Evolutionary conservation across 2,888 invertebrate species (phyloP).

Genomic region (Pinctada fucata): DNA sequence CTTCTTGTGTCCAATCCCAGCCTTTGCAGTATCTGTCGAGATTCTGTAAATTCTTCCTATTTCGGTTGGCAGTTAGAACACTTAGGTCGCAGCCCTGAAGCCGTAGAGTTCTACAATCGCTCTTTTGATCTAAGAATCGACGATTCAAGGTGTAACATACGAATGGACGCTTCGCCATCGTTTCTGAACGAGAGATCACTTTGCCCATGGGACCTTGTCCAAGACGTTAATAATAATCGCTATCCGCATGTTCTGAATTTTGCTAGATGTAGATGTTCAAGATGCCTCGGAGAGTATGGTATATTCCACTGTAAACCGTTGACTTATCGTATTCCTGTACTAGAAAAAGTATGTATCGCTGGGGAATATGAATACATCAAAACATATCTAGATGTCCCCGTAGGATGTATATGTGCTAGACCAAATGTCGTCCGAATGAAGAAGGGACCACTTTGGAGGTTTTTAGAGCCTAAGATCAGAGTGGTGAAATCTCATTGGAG

Average conservation of each 20-base stretch:
- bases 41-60: neutral
- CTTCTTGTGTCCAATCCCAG: too few relatives aligned
- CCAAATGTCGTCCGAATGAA: slow-evolving; percentile 26
- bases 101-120: slow-evolving; percentile 20
- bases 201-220: slow-evolving; percentile 42
- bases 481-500: too few relatives aligned
- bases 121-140: slow-evolving; percentile 15
- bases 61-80: slow-evolving; percentile 29
- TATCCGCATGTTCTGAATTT: slow-evolving; percentile 37
- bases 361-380: slow-evolving; percentile 33
- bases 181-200: slow-evolving; percentile 39
- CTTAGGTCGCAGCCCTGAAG: slow-evolving; percentile 4
- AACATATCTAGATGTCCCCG: slow-evolving; percentile 36
- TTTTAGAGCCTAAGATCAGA: too few relatives aligned
- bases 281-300: slow-evolving; percentile 28
- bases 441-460: slow-evolving; percentile 3
- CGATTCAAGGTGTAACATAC: slow-evolving; percentile 25
- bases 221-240: slow-evolving; percentile 36
- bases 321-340: slow-evolving; percentile 36
- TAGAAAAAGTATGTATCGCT: slow-evolving; percentile 32
- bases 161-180: slow-evolving; percentile 26
- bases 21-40: neutral
- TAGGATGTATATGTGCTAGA: slow-evolving; percentile 36
- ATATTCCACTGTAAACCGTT: slow-evolving; percentile 38
- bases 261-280: slow-evolving; percentile 40